Percentiles rank a stretch among this genome's conserved stretches.
phyloP scores from a whole-genome alignment of 2,888 invertebrate genomes.

The Schizotus pectinicornis region DNA sequence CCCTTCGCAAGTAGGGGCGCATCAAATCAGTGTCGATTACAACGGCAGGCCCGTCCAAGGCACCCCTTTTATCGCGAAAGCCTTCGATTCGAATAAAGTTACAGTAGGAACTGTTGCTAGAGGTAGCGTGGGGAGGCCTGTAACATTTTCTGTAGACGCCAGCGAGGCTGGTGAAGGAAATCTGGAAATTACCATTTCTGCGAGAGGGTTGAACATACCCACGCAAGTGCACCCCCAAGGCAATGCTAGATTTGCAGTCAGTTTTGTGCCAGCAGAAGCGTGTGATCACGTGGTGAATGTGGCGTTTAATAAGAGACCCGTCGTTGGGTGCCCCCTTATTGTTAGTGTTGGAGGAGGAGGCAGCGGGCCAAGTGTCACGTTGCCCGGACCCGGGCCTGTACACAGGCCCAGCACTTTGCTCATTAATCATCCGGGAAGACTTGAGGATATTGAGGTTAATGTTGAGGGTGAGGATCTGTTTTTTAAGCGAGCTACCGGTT shows the following conservation, averaged over 20 bases:
- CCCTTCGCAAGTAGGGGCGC: constrained; percentile 91
- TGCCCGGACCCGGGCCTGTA: constrained; percentile 75
- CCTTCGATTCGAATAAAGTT: constrained; percentile 88
- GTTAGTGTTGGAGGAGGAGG: constrained; percentile 76
- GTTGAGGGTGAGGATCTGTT: constrained; percentile 81
- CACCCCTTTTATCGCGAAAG: constrained; percentile 89
- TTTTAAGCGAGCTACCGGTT: constrained; percentile 9
- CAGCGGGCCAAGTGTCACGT: constrained; percentile 71
- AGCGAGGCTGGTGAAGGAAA: constrained; percentile 97
- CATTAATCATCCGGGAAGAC: constrained; percentile 81
- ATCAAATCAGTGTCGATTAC: constrained; percentile 89
- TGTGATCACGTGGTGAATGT: constrained; percentile 96
- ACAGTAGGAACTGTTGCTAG: constrained; percentile 80
- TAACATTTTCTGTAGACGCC: constrained; percentile 95
- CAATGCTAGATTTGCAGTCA: constrained; percentile 90
- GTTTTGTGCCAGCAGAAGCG: constrained; percentile 93
- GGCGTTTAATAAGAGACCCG: constrained; percentile 92
- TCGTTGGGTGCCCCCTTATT: constrained; percentile 89
- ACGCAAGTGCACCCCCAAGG: constrained; percentile 93
- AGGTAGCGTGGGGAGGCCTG: constrained; percentile 85
- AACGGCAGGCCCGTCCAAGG: constrained; percentile 89
- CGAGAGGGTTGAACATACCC: constrained; percentile 90
- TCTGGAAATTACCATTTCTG: constrained; percentile 95
- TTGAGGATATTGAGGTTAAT: constrained; percentile 94
- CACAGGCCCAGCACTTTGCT: constrained; percentile 74